phyloP scores from a whole-genome alignment of 2,888 invertebrate genomes.

The Drosophila pseudotakahashii region DNA sequence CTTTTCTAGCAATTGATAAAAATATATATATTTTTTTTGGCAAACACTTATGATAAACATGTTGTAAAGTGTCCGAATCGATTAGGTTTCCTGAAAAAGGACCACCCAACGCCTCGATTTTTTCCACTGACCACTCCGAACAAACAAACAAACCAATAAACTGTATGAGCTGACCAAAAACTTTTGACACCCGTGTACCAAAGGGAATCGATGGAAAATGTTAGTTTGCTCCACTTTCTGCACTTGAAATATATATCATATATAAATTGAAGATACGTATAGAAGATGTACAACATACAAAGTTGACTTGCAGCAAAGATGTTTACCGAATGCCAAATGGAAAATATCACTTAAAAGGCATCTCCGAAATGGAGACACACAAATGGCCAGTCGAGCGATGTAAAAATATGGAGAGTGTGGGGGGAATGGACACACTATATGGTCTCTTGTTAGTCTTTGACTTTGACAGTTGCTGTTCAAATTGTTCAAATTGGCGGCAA shows the following conservation, averaged over 20 bases:
- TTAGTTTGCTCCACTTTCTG: conserved; percentile 45
- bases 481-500: conserved; percentile 36
- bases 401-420: conserved; percentile 7
- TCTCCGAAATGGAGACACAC: conserved; percentile 19
- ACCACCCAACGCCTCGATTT: background rate
- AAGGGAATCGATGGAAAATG: conserved; percentile 19
- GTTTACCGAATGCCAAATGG: conserved; percentile 33
- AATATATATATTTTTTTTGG: conserved; percentile 19
- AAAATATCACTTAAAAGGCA: conserved; percentile 39
- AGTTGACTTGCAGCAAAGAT: conserved; percentile 15
- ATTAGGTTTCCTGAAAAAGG: conserved; percentile 35
- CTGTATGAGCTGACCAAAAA: conserved; percentile 55
- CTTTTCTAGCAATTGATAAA: conserved; percentile 32
- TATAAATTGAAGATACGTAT: conserved; percentile 21
- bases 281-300: conserved; percentile 13
- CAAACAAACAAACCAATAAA: conserved; percentile 53
- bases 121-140: background rate
- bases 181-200: conserved; percentile 44
- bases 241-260: conserved; percentile 34
- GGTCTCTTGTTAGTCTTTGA: conserved; percentile 63
- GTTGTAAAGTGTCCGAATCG: conserved; percentile 46
- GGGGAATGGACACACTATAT: conserved; percentile 18
- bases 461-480: conserved; percentile 56
- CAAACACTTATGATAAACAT: conserved; percentile 41
- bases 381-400: conserved; percentile 31